Base-by-base conservation (phyloP, 1,140 invertebrate genomes). In the Antheraea mylitta region DNA sequence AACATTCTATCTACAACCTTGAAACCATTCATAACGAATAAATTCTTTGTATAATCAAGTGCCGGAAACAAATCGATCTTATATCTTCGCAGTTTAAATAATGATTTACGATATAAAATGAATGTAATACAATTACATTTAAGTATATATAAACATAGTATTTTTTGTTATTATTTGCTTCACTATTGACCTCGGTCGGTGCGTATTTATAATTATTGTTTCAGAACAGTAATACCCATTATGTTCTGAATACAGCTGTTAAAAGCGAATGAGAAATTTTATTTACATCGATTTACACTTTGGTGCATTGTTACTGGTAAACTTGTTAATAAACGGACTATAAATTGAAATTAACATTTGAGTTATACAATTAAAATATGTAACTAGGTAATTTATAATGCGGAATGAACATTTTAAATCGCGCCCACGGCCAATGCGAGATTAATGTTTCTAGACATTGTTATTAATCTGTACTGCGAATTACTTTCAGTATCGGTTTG, bases 251-350 rank as follows among this genome's bases (percentile, higher is more conserved):
- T 66, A 76, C 72, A 76, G 64, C 53, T 69, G 69, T 78, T 70
- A 76, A 80, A 59, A 42, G 37, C 38, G 75, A 82, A 78, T 72
- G 76, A 73, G 59, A 81, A 78, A 74, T 68, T 53, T 53, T 71
- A 70, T 76, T 73, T 77, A 70, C 66, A 73, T 72, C 74, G 77
- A 83, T 84, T 81, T 82, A 85, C 77, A 82, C 82, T 81, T 79
- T 76, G 78, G 58, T 75, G 48, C 67, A 74, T 66, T 70, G 70
- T 78, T 78, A 70, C 69, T 75, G 69, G 73, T 62, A 22, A 36
- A 69, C 69, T 74, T 72, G 73, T 71, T 74, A 76, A 76, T 79
- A 73, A 75, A 53, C 13, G 11, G 11, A 53, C 16, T 53, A 53
- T 53, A 53, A 53, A 78, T 68, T 71, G 65, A 65, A 76, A 78